Base-by-base conservation (phyloP, 1,140 invertebrate genomes). In the Chironomus tepperi region DNA sequence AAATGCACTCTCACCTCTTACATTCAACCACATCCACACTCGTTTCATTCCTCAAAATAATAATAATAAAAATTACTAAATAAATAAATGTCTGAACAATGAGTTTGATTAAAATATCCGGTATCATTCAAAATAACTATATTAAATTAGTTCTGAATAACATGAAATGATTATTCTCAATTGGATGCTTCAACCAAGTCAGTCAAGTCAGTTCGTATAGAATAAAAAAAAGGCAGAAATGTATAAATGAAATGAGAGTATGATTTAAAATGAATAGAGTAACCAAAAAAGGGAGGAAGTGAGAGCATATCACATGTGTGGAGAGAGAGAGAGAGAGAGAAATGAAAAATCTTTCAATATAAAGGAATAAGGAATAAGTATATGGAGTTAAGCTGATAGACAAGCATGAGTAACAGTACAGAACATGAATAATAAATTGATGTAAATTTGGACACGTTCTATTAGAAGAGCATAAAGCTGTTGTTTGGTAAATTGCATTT, bases 81-180 rank as follows among this genome's bases (percentile, higher is more conserved):
- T 34, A 34, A 34, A 34, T 34, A 15, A 57, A 57, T n/a, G 47
- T 57, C 47, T 57, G 47, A 57, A 57, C 47, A 57, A 57, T 57
- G 47, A 57, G n/a, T 12, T 57, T 57, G 47, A 57, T 57, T 57
- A 57, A 57, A 57, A 57, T 57, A 57, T 57, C 47, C 47, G 47
- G 47, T 57, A 57, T 57, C 47, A 57, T 57, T 57, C 47, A 57
- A 57, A 57, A 57, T 57, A 57, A 57, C 47, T 57, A 57, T 57
- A 57, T 57, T 57, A 57, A 57, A 57, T 57, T 57, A 57, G 47
- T 57, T 12, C 47, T 57, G 47, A 57, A 57, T 57, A 57, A 57
- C 47, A 57, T 57, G 47, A 57, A 57, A 57, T 57, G 47, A 57
- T 57, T 57, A 57, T 57, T 57, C 47, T 57, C 47, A 57, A 57